Evolutionary conservation across 1,140 invertebrate species (phyloP), one percentile per base, ranked within the genome.

Genomic region (Apis laboriosa): DNA sequence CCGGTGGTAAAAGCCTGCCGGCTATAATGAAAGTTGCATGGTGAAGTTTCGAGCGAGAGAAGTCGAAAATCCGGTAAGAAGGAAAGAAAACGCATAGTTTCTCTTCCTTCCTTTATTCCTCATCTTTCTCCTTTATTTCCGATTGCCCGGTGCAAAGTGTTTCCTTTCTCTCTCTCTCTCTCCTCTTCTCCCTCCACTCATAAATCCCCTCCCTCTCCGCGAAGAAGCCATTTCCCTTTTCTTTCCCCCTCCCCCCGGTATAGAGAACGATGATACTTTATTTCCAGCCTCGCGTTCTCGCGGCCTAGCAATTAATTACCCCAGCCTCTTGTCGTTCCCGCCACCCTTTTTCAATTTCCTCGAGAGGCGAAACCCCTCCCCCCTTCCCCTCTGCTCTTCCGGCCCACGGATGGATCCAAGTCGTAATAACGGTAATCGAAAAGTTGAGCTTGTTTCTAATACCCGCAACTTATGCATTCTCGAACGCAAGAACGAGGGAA

Each of bases 241-340:
- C 5, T 7, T 43, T 0, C 5, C 55, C 11, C 53, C 53, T 9
- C 53, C 53, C 11, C 15, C 53, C 58, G 9, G 19, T 58, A 11
- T 28, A 9, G 58, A 49, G 17, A 75, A 75, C 58, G 56, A 75
- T 61, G 58, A 75, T 75, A 63, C 72, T 75, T 75, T 61, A 75
- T 75, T 60, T 75, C 13, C 53, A 19, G 34, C 28, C 34, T 43
- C 34, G 72, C 72, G n/a, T 75, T 75, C 34, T 43, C 34, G 72
- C 8, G 55, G 72, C 34, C 61, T 75, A 9, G 72, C 72, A 61
- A 75, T 75, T 75, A 75, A 75, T 75, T 75, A 75, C 72, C 56
- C 34, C 8, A 49, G 43, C 1, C 56, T 60, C 72, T 51, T 55
- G 71, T 60, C 72, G 58, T 9, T 21, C 34, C 15, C 13, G 72